Evolutionary conservation across 1,140 invertebrate species (phyloP), one percentile per base, ranked within the genome.

Genomic region (Drosophila ercepeae): DNA sequence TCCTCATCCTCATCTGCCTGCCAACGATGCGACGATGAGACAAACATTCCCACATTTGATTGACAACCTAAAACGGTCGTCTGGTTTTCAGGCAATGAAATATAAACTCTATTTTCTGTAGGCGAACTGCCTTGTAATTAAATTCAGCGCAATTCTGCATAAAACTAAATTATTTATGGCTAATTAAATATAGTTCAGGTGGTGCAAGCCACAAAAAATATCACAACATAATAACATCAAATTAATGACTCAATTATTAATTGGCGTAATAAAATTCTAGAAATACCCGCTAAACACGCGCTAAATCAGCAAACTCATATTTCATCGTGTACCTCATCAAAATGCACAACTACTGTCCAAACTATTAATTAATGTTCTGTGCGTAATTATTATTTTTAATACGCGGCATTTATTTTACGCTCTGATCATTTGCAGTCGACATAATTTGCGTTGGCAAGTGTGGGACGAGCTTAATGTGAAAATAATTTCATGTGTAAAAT

Each of bases 281-380:
- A 70, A 55, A 58, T 29, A 50, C 46, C 58, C 16, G 57, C 81
- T 79, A 79, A 79, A 86, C 67, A 69, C 60, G 64, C 63, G 75
- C 45, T 84, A 78, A 75, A 79, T 77, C 51, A 61, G 54, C 58
- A 69, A 76, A 82, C 44, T 44, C 46, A 60, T 64, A 48, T 73
- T 74, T 69, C 50, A 77, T 77, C 46, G 49, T 41, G 39, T 34
- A 41, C 7, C 50, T 42, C 34, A 61, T 29, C 29, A 72, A 71
- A 70, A 27, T 34, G 27, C 23, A 14, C 39, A 4, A 13, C 27
- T 34, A 36, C 48, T 67, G 64, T 67, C 63, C 36, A 67, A 71
- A 53, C 67, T 65, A 77, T 82, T 77, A 82, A 82, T 81, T 82
- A 73, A 73, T 68, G 55, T 67, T 48, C 42, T 23, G 21, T 21